Percentiles rank a stretch among this genome's conserved stretches.
phyloP scores from a whole-genome alignment of 2,797 vertebrate genomes.

The Pogonophryne albipinna region DNA sequence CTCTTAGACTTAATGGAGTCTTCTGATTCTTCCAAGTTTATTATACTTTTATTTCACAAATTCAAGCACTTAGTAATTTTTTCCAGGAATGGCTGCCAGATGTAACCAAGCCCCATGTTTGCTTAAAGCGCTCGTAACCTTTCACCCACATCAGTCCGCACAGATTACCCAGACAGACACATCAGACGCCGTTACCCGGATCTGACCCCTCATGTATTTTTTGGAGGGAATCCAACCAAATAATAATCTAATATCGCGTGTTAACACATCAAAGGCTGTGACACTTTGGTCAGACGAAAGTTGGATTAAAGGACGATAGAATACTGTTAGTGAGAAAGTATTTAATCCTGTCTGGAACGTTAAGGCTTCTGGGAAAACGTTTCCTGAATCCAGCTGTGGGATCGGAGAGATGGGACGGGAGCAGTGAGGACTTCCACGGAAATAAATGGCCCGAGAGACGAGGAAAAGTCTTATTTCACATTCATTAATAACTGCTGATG shows the following conservation, averaged over 20 bases:
- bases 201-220: constrained; percentile 34
- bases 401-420: constrained; percentile 33
- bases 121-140: constrained; percentile 51
- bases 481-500: constrained; percentile 64
- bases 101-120: constrained; percentile 11
- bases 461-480: constrained; percentile 36
- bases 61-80: neutral
- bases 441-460: constrained; percentile 35
- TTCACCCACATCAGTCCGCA: constrained; percentile 57
- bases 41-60: constrained; percentile 24
- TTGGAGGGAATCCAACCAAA: constrained; percentile 34
- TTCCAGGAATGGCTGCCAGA: constrained; percentile 13
- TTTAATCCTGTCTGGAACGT: constrained; percentile 72
- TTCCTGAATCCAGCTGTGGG: constrained; percentile 54
- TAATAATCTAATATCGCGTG: neutral
- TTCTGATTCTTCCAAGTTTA: constrained; percentile 13
- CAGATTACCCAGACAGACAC: constrained; percentile 20
- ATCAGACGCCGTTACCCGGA: constrained; percentile 13
- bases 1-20: constrained; percentile 17
- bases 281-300: constrained; percentile 42
- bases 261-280: constrained; percentile 38
- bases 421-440: constrained; percentile 17
- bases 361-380: constrained; percentile 44
- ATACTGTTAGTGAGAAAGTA: constrained; percentile 58
- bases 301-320: constrained; percentile 61